These are phyloP conservation scores for Furnarius figulus DNA, from an alignment of 2,113 vertebrate species.

Conservation along the genomic window DNA sequence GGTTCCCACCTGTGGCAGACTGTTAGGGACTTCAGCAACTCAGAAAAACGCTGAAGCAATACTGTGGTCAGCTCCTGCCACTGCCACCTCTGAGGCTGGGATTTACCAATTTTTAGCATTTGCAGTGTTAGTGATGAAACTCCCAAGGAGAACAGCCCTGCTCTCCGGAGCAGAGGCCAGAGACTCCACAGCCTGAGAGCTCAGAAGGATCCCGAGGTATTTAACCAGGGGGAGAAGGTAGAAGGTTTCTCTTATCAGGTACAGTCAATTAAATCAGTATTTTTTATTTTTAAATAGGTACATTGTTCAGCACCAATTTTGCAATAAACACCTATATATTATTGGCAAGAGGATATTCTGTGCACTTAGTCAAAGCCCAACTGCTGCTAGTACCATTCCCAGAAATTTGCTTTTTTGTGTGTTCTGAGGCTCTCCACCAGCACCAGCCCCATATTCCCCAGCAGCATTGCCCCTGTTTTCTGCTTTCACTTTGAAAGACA, in stretches of 20 bases:
- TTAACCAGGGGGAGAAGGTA: fast-evolving
- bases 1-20: neutral
- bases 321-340: neutral
- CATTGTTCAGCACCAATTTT: neutral
- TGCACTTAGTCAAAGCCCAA: neutral
- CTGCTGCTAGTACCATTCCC: neutral
- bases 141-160: neutral
- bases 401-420: neutral
- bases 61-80: neutral
- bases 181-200: neutral
- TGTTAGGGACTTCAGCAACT: neutral
- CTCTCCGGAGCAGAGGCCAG: neutral
- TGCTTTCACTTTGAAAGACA: neutral
- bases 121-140: neutral
- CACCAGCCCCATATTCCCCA: neutral
- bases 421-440: neutral
- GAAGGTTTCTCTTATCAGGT: neutral
- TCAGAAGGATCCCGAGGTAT: neutral
- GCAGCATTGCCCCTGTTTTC: neutral
- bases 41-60: neutral
- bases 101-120: neutral
- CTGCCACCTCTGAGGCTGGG: neutral
- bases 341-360: neutral
- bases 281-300: neutral
- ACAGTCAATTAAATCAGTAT: neutral